phyloP scores from a whole-genome alignment of 2,113 vertebrate genomes.

The Penelope pileata region DNA sequence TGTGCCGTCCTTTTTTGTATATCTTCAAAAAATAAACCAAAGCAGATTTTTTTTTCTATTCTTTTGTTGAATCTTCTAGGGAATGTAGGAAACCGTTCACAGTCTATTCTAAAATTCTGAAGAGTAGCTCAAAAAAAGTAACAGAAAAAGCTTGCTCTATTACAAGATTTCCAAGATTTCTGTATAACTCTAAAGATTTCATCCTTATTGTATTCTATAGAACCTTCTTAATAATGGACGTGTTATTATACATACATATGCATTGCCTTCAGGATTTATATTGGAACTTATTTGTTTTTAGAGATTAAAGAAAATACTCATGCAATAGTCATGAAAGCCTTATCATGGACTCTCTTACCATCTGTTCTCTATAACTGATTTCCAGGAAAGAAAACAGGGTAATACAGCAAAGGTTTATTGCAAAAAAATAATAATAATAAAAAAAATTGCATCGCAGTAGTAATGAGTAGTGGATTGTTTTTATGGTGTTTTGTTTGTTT shows the following conservation, averaged over 20 bases:
- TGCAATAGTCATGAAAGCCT: background rate
- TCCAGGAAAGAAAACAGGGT: background rate
- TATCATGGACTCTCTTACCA: background rate
- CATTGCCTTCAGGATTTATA: background rate
- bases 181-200: background rate
- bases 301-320: constrained; percentile 11
- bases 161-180: background rate
- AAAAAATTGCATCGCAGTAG: background rate
- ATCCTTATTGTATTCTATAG: background rate
- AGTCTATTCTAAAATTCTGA: background rate
- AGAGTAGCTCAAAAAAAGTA: background rate
- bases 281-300: background rate
- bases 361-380: background rate
- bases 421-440: background rate
- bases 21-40: background rate
- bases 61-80: background rate
- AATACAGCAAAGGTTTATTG: background rate
- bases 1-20: background rate
- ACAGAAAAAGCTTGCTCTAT: background rate
- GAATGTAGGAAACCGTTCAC: background rate
- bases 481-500: no score
- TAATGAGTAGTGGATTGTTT: background rate
- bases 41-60: background rate
- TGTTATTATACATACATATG: background rate
- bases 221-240: background rate